phyloP scores from a whole-genome alignment of 2,888 invertebrate genomes.

The Himalopsyche japonica region DNA sequence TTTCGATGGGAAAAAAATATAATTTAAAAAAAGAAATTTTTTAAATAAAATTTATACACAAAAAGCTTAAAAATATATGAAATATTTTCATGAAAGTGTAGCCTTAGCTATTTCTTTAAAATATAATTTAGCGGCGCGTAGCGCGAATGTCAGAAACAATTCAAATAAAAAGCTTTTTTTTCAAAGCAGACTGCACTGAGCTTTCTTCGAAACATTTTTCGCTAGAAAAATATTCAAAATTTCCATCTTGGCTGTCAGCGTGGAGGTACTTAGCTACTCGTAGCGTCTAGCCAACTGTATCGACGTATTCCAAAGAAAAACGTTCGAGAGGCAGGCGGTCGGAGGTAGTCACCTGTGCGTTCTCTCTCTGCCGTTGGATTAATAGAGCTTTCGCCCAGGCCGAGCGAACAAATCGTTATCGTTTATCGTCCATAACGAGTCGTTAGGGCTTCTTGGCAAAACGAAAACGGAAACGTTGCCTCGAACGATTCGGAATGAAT shows the following conservation, averaged over 20 bases:
- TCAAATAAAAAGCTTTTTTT: not conserved
- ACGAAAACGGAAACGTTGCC: not conserved
- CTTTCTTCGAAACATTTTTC: not conserved
- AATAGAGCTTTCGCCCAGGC: not conserved
- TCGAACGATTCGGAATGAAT: not conserved
- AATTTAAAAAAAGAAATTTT: too few relatives aligned
- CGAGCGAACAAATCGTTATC: not conserved
- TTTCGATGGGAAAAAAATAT: too few relatives aligned
- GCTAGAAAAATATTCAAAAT: not conserved
- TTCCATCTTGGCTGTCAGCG: not conserved
- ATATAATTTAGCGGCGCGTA: too few relatives aligned
- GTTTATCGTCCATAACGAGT: not conserved
- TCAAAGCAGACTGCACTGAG: not conserved
- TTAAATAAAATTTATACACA: too few relatives aligned
- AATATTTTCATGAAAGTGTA: too few relatives aligned
- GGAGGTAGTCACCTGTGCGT: not conserved
- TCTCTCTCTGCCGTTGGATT: not conserved
- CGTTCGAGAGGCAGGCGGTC: not conserved
- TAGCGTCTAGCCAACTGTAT: not conserved
- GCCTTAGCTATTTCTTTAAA: too few relatives aligned
- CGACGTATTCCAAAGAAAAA: not conserved
- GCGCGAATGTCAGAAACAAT: too few relatives aligned
- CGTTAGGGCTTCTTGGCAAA: not conserved
- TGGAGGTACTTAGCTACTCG: not conserved
- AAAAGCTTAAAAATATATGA: too few relatives aligned